Conservation (phyloP, 1,140 invertebrate genomes). For the Arctopsyche grandis region DNA sequence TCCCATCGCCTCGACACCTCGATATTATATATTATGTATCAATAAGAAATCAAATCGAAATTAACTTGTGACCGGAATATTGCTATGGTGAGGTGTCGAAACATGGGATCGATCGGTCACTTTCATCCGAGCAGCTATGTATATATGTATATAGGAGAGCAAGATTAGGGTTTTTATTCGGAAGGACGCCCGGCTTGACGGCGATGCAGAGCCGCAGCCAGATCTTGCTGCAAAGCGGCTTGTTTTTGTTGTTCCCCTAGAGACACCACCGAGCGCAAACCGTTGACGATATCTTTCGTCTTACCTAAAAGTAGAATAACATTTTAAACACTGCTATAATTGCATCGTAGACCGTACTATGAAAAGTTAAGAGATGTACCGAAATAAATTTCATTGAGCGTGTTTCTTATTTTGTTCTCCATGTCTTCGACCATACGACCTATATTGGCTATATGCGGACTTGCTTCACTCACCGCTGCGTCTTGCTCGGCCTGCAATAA, state of each 20-base stretch:
- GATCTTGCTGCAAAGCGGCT: constrained; percentile 85
- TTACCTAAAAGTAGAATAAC: constrained; percentile 68
- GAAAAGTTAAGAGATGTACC: too few relatives aligned
- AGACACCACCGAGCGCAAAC: constrained; percentile 89
- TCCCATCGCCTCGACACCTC: neutral
- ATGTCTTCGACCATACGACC: constrained; percentile 97
- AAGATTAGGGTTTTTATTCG: constrained; percentile 55
- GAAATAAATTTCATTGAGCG: constrained; percentile 99
- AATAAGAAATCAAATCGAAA: neutral
- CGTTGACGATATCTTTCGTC: constrained; percentile 98
- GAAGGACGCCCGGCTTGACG: constrained; percentile 72
- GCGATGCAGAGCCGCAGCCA: constrained; percentile 83
- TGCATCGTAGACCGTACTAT: too few relatives aligned
- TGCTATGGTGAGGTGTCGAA: neutral
- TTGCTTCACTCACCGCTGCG: constrained; percentile 86
- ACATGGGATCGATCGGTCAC: neutral
- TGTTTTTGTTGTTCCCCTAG: constrained; percentile 86
- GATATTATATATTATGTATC: neutral
- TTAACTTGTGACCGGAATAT: neutral
- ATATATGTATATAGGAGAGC: too few relatives aligned
- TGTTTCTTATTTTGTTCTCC: constrained; percentile 99
- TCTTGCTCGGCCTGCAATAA: constrained; percentile 86
- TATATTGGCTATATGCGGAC: constrained; percentile 98
- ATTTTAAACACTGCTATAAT: neutral
- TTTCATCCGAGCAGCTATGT: constrained; percentile 7